Evolutionary conservation across 2,888 invertebrate genomes (phyloP), one percentile per base, ranked within the genome.

Genomic region (Hipparchia semele): DNA sequence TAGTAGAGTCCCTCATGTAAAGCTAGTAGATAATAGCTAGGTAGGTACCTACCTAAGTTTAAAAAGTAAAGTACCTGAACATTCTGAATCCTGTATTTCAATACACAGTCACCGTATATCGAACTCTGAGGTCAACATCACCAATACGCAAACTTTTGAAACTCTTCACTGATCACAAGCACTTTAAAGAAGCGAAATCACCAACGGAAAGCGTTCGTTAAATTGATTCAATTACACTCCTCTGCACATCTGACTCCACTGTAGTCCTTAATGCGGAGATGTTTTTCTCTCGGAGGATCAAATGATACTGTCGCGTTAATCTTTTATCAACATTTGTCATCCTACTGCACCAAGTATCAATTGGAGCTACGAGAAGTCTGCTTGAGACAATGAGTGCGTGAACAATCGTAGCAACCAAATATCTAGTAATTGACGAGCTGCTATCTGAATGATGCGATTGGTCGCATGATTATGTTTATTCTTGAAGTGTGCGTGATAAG

Each of bases 301-400:
- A 89, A 82, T 88, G 88, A 87, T 88, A 93, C 92, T 92, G 85
- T 86, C 84, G 81, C 82, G 82, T 81, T 89, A 90, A 92, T 92
- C 92, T 91, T 87, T 92, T 94, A 94, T 93, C 93, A 92, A 82
- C 80, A 75, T 74, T 79, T 79, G 84, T 85, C 87, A 85, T 81
- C 80, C 81, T 86, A 75, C 69, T 82, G 84, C 86, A 85, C 82
- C 83, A 83, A 80, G 80, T 86, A 83, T 84, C 85, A 58, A 84
- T 80, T 77, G 76, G 78, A 78, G 79, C 79, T 79, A 78, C 58
- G 23, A 58, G 58, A 58, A 58, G 80, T 79, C 79, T 71, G 73
- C 77, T 78, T 79, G 83, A 91, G 88, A 91, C 90, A 90, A 91
- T 89, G 84, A 80, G 79, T 79, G 78, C 80, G 80, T 81, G 80